Percentiles rank a stretch among this genome's conserved stretches.
Evolutionary conservation across 1,140 invertebrate species (phyloP).

Genomic region (Lordiphosa stackelbergi): DNA sequence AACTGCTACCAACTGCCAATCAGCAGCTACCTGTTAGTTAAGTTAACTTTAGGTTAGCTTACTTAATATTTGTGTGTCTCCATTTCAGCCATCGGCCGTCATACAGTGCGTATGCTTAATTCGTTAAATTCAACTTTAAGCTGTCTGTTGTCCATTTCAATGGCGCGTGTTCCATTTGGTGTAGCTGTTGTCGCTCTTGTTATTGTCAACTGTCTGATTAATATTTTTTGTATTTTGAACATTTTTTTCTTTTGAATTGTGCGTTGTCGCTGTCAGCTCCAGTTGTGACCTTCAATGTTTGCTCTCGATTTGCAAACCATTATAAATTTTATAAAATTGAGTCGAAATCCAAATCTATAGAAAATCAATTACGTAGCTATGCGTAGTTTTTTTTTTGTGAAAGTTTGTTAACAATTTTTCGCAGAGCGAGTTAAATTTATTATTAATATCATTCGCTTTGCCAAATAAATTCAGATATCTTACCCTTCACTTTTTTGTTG

Average conservation of each 20-base stretch:
- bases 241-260: conserved; percentile 50
- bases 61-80: conserved; percentile 26
- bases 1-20: conserved; percentile 45
- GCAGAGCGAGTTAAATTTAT: conserved; percentile 44
- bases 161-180: conserved; percentile 60
- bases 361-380: conserved; percentile 62
- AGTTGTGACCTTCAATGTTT: conserved; percentile 46
- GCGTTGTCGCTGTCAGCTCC: conserved; percentile 52
- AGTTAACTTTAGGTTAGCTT: conserved; percentile 36
- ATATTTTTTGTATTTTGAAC: conserved; percentile 28
- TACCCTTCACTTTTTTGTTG: conserved; percentile 7
- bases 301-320: conserved; percentile 68
- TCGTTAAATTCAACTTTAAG: conserved; percentile 36
- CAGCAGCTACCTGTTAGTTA: conserved; percentile 45
- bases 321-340: conserved; percentile 32
- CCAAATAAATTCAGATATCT: conserved; percentile 11
- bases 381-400: conserved; percentile 50
- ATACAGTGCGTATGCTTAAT: conserved; percentile 63
- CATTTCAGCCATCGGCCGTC: conserved; percentile 40
- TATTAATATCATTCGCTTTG: conserved; percentile 44
- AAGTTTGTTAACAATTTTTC: conserved; percentile 45
- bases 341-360: conserved; percentile 55
- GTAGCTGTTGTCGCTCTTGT: conserved; percentile 46
- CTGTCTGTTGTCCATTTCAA: conserved; percentile 33
- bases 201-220: conserved; percentile 70